phyloP scores from a whole-genome alignment of 2,888 invertebrate species.

The Anthophora plumipes region DNA sequence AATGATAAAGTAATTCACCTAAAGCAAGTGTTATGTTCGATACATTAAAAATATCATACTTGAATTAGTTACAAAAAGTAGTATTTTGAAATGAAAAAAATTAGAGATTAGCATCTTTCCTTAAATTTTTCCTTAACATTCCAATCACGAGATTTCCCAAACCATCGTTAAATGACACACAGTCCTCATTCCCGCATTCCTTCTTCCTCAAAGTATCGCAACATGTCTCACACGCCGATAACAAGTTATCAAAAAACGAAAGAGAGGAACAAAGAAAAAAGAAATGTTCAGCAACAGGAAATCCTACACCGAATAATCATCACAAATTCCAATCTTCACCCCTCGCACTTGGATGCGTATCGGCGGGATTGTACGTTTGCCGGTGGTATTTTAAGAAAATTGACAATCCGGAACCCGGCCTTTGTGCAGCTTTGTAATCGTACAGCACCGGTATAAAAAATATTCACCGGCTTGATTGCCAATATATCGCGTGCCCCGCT shows the following conservation, averaged over 20 bases:
- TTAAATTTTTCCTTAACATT: too few relatives aligned
- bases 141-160: too few relatives aligned
- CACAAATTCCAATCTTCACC: slow-evolving; percentile 28
- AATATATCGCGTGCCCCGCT: slow-evolving; percentile 40
- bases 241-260: not conserved
- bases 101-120: too few relatives aligned
- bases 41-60: too few relatives aligned
- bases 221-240: not conserved
- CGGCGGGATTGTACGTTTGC: slow-evolving; percentile 9
- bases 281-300: not conserved
- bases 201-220: not conserved
- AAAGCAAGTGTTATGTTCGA: too few relatives aligned
- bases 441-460: slow-evolving; percentile 38
- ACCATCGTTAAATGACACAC: too few relatives aligned
- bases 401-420: slow-evolving; percentile 18
- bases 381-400: slow-evolving; percentile 32
- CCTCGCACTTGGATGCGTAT: not conserved
- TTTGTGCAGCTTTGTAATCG: slow-evolving; percentile 40
- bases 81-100: too few relatives aligned
- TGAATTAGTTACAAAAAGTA: too few relatives aligned
- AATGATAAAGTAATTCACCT: too few relatives aligned
- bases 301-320: slow-evolving; percentile 12
- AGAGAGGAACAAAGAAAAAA: too few relatives aligned
- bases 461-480: slow-evolving; percentile 45
- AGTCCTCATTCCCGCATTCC: too few relatives aligned